Conservation (phyloP, 2,113 vertebrate species). For the Ammodytes dubius region DNA sequence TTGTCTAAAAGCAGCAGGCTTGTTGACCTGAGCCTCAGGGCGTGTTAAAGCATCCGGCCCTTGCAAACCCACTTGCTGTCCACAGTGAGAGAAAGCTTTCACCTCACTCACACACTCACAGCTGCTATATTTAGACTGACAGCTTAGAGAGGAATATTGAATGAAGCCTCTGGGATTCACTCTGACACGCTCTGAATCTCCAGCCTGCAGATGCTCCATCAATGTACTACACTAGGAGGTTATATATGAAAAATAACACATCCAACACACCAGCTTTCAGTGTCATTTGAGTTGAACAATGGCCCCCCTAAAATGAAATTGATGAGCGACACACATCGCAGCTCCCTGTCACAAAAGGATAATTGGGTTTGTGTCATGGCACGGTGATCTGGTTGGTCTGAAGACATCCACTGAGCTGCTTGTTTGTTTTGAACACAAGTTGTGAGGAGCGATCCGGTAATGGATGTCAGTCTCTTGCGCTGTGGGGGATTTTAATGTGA, state of each 20-base stretch:
- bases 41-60: not conserved
- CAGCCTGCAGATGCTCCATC: constrained; percentile 31
- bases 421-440: not conserved
- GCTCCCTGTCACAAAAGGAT: not conserved
- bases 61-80: not conserved
- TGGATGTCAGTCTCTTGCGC: not conserved
- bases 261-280: not conserved
- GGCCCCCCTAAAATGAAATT: constrained; percentile 3
- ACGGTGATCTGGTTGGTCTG: constrained; percentile 13
- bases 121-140: constrained; percentile 63
- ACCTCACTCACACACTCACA: constrained; percentile 6
- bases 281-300: not conserved
- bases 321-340: not conserved
- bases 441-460: constrained; percentile 15
- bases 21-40: constrained; percentile 19
- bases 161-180: constrained; percentile 46
- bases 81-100: constrained; percentile 5
- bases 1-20: not conserved
- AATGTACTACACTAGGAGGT: not conserved
- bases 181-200: constrained; percentile 33
- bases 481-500: constrained; percentile 23
- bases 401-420: constrained; percentile 14
- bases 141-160: constrained; percentile 34
- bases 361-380: constrained; percentile 34
- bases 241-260: not conserved